Evolutionary conservation across 2,888 invertebrate genomes (phyloP), one percentile per base, ranked within the genome.

Genomic region (Lymantria dispar): DNA sequence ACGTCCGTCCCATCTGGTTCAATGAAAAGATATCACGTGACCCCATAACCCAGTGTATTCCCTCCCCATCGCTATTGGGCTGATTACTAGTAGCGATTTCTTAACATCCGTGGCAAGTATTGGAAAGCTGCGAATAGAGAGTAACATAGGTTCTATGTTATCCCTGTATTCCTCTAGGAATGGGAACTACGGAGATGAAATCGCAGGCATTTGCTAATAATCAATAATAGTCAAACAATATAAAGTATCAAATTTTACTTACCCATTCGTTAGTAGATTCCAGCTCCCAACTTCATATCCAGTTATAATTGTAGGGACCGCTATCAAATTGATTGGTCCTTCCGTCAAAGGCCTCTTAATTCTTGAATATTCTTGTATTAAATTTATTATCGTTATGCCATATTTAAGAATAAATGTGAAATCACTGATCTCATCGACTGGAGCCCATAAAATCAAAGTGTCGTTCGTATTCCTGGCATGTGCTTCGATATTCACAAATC

Each of bases 261-360:
- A 89, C 89, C 84, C 80, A 58, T 85, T 87, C n/a, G 86, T 86
- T 40, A 88, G 67, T 43, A 89, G 71, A 74, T 84, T 87, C 89
- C 89, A 90, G 53, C 87, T 87, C 2, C 78, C 81, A 44, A 83
- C 71, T 57, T 89, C 89, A 64, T 86, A 90, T 1, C 85, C 83
- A 58, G 78, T 72, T 49, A 89, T 55, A 9, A 72, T 62, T 1
- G 67, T 61, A 0, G 90, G 90, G 2, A 89, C 80, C 0, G 86
- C 76, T 0, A 88, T 72, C 29, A 91, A 63, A 70, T 90, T 89
- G 37, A 91, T 91, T 0, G 87, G 82, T 3, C 85, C 86, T 51
- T 78, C 72, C 36, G 83, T 70, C 14, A 90, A 54, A 7, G 82
- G 73, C 5, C 81, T 70, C 11, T 80, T 75, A 5, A 74, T 68